Percentiles rank a stretch among this genome's conserved stretches.
Evolutionary conservation across 2,797 vertebrate species (phyloP).

Genomic region (Corythornis leucogaster): DNA sequence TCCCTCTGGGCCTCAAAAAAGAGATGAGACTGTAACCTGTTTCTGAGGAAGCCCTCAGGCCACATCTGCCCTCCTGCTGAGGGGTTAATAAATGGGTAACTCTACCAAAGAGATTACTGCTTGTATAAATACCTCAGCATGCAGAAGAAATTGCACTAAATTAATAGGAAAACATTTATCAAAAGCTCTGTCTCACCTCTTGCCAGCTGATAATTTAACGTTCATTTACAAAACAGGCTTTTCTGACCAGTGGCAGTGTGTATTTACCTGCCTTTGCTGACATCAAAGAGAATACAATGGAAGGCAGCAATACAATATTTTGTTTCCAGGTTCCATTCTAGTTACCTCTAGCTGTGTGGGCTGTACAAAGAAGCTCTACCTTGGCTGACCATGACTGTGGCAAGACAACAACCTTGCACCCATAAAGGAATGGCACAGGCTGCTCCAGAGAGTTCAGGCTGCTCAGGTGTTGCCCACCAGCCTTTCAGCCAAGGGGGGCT

Average conservation of each 20-base stretch:
- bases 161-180: constrained; percentile 15
- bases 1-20: background rate
- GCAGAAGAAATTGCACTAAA: constrained; percentile 23
- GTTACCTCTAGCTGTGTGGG: background rate
- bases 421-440: background rate
- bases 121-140: background rate
- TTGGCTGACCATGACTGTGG: background rate
- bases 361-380: background rate
- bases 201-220: constrained; percentile 39
- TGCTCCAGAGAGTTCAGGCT: background rate
- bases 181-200: constrained; percentile 37
- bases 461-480: background rate
- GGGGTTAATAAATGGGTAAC: background rate
- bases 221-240: constrained; percentile 26
- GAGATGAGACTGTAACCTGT: background rate
- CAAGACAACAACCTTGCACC: background rate
- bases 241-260: background rate
- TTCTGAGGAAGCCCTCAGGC: background rate
- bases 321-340: background rate
- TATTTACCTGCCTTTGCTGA: background rate
- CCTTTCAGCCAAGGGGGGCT: background rate
- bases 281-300: background rate
- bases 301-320: background rate
- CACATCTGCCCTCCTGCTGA: constrained; percentile 3
- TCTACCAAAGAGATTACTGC: background rate